A percentile compares a stretch with the other conserved stretches of the same genome.
phyloP scores from a whole-genome alignment of 2,113 vertebrate species.

The Ranitomeya variabilis region DNA sequence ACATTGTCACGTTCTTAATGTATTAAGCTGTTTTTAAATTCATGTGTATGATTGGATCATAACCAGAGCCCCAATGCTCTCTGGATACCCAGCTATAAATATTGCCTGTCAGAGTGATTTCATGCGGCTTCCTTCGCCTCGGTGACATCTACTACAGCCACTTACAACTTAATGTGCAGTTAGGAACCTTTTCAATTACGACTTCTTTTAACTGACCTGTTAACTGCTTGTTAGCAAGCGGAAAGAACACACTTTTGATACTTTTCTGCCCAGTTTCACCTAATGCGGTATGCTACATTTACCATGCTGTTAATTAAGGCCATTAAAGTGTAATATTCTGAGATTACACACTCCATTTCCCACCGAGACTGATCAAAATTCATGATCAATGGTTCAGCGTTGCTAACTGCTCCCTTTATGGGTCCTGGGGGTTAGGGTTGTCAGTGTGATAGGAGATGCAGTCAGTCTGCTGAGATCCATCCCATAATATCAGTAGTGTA shows the following conservation, averaged over 20 bases:
- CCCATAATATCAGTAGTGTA: not conserved
- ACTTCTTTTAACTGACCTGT: conserved; percentile 35
- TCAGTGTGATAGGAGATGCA: not conserved
- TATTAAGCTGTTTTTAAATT: not conserved
- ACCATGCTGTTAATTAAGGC: conserved; percentile 42
- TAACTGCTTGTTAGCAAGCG: conserved; percentile 44
- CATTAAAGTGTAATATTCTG: conserved; percentile 51
- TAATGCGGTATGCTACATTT: conserved; percentile 48
- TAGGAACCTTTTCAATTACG: conserved; percentile 47
- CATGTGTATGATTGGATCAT: not conserved
- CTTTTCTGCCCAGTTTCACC: conserved; percentile 48
- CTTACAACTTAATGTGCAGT: conserved; percentile 28
- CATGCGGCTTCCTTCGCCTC: not conserved
- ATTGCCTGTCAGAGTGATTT: not conserved
- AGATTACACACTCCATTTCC: conserved; percentile 49
- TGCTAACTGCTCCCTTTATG: conserved; percentile 19
- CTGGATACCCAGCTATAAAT: not conserved
- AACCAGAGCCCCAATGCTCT: not conserved
- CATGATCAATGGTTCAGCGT: conserved; percentile 44
- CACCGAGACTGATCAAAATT: conserved; percentile 36
- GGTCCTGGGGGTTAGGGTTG: conserved; percentile 21
- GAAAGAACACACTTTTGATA: conserved; percentile 1
- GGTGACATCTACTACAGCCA: not conserved
- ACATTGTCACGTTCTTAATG: not conserved
- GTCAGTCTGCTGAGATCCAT: not conserved